Percentiles rank a stretch among this genome's conserved stretches.
Conservation (phyloP, 1,140 invertebrate species). For the Zophobas atratus region DNA sequence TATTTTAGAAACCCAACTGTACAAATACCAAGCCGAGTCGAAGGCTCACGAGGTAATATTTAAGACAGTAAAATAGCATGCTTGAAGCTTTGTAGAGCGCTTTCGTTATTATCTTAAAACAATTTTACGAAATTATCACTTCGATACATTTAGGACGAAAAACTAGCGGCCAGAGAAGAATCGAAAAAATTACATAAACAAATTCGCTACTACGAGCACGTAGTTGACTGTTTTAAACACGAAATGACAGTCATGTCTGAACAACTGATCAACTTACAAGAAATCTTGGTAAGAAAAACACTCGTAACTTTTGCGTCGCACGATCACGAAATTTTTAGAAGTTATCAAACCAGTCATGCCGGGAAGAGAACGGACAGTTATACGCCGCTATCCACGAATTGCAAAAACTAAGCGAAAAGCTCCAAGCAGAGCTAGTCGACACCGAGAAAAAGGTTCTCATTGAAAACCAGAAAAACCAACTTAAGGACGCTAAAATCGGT, state of each 20-base stretch:
- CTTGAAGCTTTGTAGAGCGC: slow-evolving; percentile 23
- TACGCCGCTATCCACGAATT: slow-evolving; percentile 56
- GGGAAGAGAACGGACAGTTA: slow-evolving; percentile 56
- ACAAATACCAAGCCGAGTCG: slow-evolving; percentile 62
- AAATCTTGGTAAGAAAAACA: slow-evolving; percentile 55
- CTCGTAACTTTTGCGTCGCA: slow-evolving; percentile 13
- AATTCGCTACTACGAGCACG: slow-evolving; percentile 58
- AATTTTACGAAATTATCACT: neutral
- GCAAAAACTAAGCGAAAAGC: slow-evolving; percentile 54
- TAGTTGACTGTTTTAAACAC: slow-evolving; percentile 60
- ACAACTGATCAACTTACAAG: slow-evolving; percentile 58
- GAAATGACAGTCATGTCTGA: slow-evolving; percentile 61
- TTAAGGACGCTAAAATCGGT: slow-evolving; percentile 58
- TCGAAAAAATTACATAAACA: slow-evolving; percentile 58
- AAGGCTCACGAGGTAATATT: slow-evolving; percentile 59
- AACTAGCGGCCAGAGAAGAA: slow-evolving; percentile 46
- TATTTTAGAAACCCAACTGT: slow-evolving; percentile 60
- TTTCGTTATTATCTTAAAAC: neutral
- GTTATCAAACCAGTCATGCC: slow-evolving; percentile 55
- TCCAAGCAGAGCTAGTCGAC: slow-evolving; percentile 54
- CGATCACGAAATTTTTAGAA: slow-evolving; percentile 53
- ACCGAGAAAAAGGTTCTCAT: slow-evolving; percentile 56
- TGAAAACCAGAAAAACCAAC: slow-evolving; percentile 58
- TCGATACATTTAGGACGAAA: slow-evolving; percentile 42
- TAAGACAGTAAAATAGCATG: neutral